phyloP scores from a whole-genome alignment of 2,113 vertebrate genomes.

The Mystacornis crossleyi region DNA sequence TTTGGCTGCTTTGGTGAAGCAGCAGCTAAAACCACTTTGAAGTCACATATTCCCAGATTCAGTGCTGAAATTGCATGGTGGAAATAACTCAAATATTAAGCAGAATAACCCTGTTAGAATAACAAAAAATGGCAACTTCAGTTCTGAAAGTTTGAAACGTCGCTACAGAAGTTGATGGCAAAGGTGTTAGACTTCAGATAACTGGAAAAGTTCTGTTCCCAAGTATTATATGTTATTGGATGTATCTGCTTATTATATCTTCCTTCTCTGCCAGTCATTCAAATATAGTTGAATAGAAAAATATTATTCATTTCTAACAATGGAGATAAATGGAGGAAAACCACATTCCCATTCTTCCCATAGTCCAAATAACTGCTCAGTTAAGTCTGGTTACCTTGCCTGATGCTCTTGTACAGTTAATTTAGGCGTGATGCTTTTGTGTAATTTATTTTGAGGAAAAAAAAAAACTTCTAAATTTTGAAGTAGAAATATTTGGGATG shows the following conservation, averaged over 20 bases:
- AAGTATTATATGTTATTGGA: background rate
- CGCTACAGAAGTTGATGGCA: background rate
- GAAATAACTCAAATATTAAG: background rate
- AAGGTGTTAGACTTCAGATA: background rate
- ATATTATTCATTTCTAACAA: background rate
- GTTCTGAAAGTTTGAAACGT: background rate
- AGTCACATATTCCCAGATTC: background rate
- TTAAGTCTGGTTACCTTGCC: constrained; percentile 45
- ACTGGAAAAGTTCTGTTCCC: background rate
- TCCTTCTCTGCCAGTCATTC: constrained; percentile 49
- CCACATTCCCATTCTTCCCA: constrained; percentile 43
- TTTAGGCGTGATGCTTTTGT: background rate
- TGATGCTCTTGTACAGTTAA: background rate
- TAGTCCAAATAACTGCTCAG: constrained; percentile 13
- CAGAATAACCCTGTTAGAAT: background rate
- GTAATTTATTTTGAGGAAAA: constrained; percentile 35
- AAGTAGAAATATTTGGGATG: constrained; percentile 64
- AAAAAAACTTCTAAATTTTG: background rate
- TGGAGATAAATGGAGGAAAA: constrained; percentile 38
- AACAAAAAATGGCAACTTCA: background rate
- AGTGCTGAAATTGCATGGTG: background rate
- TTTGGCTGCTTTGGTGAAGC: background rate
- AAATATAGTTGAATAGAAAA: constrained; percentile 33
- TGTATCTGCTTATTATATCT: constrained; percentile 7
- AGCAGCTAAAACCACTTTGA: background rate